Evolutionary conservation across 2,797 vertebrate species (phyloP), one percentile per base, ranked within the genome.

Genomic region (Catamblyrhynchus diadema): DNA sequence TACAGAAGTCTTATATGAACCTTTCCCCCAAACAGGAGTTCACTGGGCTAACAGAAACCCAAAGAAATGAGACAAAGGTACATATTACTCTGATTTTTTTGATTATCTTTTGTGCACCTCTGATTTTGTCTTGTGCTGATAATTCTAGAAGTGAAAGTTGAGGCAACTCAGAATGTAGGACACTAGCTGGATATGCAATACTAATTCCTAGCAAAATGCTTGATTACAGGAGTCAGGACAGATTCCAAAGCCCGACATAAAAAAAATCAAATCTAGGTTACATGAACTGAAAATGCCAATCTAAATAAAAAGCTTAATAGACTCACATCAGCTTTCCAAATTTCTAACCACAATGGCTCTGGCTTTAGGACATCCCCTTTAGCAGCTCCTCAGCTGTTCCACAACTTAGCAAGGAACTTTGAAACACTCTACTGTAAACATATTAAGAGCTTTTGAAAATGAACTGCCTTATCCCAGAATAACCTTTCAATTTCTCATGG

Each of bases 381-480:
- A 93, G 86, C 91, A 94, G 86, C 80, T 94, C 62, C 85, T 97
- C 93, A 95, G 94, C 87, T 90, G 77, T n/a, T 95, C 82, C 93
- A 91, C 69, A 88, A 32, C 67, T 84, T 19, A 69, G 35, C 21
- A 64, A 91, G 75, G 69, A 91, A 79, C 81, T 85, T 5, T 80
- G 81, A 95, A 95, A 89, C 61, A 27, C 48, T 86, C 69, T 73
- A 57, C 2, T 90, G 78, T 79, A 94, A 96, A 96, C 50, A 85
- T 3, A 70, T 41, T 56, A 88, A 90, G 56, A 86, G 70, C 62
- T 86, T 86, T 79, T 67, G 82, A 69, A 93, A 90, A 84, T 3
- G 10, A 94, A 86, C 77, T 57, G 70, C 80, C 67, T 79, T 88
- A 94, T 94, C 95, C 94, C 48, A 32, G 60, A 77, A 93, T 80